Percentiles rank a stretch among this genome's conserved stretches.
Conservation (phyloP, 2,888 invertebrate genomes). For the Aphrophora alni region DNA sequence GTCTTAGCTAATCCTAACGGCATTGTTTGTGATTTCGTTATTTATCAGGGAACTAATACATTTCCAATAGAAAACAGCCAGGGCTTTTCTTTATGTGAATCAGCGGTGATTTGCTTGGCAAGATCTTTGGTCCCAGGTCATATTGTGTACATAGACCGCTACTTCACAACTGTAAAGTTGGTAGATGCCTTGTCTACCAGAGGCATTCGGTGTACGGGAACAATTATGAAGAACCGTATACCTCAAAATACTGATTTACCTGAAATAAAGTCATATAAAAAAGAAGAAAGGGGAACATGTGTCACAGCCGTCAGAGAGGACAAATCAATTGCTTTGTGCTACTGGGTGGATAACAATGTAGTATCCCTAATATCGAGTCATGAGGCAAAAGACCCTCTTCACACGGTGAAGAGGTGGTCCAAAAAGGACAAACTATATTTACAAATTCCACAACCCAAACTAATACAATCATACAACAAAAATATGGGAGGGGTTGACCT, state of each 20-base stretch:
- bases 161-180: slow-evolving; percentile 2
- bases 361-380: slow-evolving; percentile 1
- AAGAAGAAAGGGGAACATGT: not conserved
- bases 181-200: not conserved
- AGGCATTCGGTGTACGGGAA: not conserved
- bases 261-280: slow-evolving; percentile 11
- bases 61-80: slow-evolving; percentile 4
- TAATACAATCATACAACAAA: not conserved
- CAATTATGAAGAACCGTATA: not conserved
- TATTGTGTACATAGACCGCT: slow-evolving; percentile 4
- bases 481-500: slow-evolving; percentile 4
- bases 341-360: too few relatives aligned
- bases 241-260: not conserved
- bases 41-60: too few relatives aligned
- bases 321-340: too few relatives aligned
- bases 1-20: slow-evolving; percentile 27
- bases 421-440: not conserved
- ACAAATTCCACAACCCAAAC: not conserved
- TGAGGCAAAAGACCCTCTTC: slow-evolving; percentile 7
- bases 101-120: not conserved
- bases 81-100: not conserved
- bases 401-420: slow-evolving; percentile 1
- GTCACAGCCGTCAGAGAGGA: not conserved
- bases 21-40: slow-evolving; percentile 25
- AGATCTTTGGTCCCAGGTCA: slow-evolving; percentile 10